Percentiles rank a stretch among this genome's conserved stretches.
These are phyloP conservation scores for Uropetala carovei DNA, from an alignment of 2,888 invertebrate species.

Conservation along the genomic window DNA sequence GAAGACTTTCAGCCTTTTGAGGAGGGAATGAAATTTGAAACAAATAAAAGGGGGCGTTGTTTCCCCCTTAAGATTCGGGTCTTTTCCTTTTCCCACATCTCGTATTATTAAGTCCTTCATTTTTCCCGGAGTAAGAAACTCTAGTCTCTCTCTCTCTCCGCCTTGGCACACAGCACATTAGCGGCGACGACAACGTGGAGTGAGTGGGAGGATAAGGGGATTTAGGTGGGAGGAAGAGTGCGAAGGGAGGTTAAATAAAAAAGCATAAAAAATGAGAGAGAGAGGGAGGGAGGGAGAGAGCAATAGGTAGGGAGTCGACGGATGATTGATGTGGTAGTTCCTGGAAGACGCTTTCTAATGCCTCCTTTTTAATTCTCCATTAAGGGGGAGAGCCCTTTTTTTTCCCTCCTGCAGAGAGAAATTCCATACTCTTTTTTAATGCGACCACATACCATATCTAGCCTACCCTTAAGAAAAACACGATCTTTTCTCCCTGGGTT, in stretches of 20 bases:
- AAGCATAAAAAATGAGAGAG: neutral
- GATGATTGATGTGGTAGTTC: constrained; percentile 27
- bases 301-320: neutral
- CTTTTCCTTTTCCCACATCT: neutral
- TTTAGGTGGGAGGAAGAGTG: neutral
- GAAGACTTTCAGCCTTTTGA: too few species aligned
- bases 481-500: constrained; percentile 24
- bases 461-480: neutral
- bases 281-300: too few species aligned
- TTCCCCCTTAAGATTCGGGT: too few species aligned
- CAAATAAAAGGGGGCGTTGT: too few species aligned
- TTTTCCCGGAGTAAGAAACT: neutral
- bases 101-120: neutral
- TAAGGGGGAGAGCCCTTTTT: neutral
- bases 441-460: neutral
- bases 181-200: neutral
- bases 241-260: too few species aligned
- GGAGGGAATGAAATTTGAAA: too few species aligned
- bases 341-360: neutral
- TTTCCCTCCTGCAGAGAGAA: neutral
- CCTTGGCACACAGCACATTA: neutral
- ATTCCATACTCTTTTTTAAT: neutral
- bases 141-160: too few species aligned
- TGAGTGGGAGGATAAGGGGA: neutral
- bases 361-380: constrained; percentile 36